A percentile compares a stretch with the other conserved stretches of the same genome.
Conservation (phyloP, 2,888 invertebrate genomes). For the Campoplex capitator region DNA sequence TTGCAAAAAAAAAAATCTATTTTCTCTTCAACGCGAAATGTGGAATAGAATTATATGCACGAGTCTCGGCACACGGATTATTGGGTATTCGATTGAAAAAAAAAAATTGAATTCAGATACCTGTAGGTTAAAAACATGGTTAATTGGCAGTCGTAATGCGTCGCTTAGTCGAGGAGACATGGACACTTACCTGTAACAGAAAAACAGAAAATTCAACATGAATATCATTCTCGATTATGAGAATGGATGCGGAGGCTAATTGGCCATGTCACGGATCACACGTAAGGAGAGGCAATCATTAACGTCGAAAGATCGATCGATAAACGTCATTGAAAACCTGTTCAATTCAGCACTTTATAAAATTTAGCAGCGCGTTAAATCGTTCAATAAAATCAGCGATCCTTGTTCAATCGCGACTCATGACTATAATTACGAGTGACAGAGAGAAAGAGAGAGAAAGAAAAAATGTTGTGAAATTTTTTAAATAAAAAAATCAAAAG, state of each 20-base stretch:
- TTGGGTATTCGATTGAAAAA: slow-evolving; percentile 3
- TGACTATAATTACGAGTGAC: slow-evolving; percentile 8
- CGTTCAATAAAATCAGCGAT: slow-evolving; percentile 15
- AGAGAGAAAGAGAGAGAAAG: too few species aligned
- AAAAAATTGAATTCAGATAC: slow-evolving; percentile 35
- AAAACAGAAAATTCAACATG: slow-evolving; percentile 29
- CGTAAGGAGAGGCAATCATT: slow-evolving; percentile 34
- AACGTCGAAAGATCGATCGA: slow-evolving; percentile 40
- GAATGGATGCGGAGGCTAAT: slow-evolving; percentile 21
- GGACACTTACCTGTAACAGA: slow-evolving; percentile 61
- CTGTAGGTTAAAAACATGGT: slow-evolving; percentile 32
- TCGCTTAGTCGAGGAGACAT: slow-evolving; percentile 7
- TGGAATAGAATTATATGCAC: neutral
- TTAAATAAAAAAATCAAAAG: neutral
- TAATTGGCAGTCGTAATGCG: slow-evolving; percentile 33
- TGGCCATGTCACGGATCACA: slow-evolving; percentile 19
- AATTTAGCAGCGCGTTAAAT: neutral
- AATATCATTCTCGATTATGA: slow-evolving; percentile 22
- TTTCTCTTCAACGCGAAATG: neutral
- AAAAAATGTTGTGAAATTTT: neutral
- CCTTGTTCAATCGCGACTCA: neutral
- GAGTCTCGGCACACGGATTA: neutral
- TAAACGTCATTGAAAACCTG: slow-evolving; percentile 41
- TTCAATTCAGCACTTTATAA: slow-evolving; percentile 29
- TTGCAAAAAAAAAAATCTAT: neutral